Base-by-base conservation (phyloP, 2,888 invertebrate species). In the Elmis aenea region DNA sequence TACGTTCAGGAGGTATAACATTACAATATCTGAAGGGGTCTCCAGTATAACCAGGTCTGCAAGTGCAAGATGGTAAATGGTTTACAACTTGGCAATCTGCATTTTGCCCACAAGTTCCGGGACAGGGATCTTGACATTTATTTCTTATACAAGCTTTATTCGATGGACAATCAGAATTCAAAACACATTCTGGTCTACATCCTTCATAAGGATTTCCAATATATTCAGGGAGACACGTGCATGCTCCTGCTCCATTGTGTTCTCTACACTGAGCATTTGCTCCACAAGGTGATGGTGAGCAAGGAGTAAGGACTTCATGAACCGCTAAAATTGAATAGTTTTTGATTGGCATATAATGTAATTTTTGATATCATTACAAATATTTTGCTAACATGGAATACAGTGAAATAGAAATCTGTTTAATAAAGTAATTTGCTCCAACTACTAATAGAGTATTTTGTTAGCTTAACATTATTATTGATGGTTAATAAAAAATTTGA, bases 91-190 rank as follows among this genome's bases (percentile, higher is more conserved):
- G 79, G 57, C 87, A 88, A 33, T 77, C 70, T 13, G 87, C 84
- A 54, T 84, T 82, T 46, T 77, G 74, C 3, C 85, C 86, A 59
- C 88, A 88, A 23, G 79, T 79, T 49, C 85, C 86, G 2, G 83
- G 83, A 54, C 88, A 89, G 20, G 88, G 87, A 66, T 88, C 83
- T 57, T 74, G 70, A 75, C 87, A 87, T 67, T 83, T 84, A 52
- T 79, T 81, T 48, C 77, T 76, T 25, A 81, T 73, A 50, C 87
- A 87, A 2, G 85, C 84, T 59, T 73, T 77, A 57, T 83, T 79
- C 23, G 81, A 78, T 2, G 79, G 69, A 61, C 85, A 86, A 54
- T 85, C 85, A 1, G 83, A 77, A 58, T 83, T 81, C 18, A 79
- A 62, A 1, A 81, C 70, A 64, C 85, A 85, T 67, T 85, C 85